Conservation (phyloP, 2,797 vertebrate species). For the Cichlasoma orientale region DNA sequence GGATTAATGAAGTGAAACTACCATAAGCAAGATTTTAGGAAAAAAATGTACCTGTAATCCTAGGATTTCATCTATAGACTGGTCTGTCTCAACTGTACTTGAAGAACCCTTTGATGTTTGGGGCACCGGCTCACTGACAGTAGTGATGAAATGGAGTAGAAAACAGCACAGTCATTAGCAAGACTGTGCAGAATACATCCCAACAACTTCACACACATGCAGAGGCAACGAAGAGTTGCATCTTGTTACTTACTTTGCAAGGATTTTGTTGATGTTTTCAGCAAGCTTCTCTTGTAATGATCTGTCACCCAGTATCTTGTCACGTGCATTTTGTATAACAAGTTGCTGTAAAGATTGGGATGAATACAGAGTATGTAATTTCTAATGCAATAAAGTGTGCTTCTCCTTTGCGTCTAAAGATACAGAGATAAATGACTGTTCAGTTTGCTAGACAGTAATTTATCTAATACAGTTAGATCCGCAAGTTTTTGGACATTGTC, state of each 20-base stretch:
- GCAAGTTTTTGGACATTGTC: not conserved
- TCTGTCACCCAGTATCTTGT: constrained; percentile 94
- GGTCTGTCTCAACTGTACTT: constrained; percentile 86
- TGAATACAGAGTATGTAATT: not conserved
- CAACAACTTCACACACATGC: not conserved
- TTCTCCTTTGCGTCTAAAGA: not conserved
- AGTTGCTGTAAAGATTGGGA: constrained; percentile 87
- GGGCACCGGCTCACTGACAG: constrained; percentile 83
- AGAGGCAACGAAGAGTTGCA: not conserved
- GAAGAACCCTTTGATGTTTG: constrained; percentile 85
- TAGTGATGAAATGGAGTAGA: constrained; percentile 9
- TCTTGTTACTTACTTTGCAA: constrained; percentile 85
- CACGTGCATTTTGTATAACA: constrained; percentile 97
- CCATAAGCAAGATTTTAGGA: not conserved
- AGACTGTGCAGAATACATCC: not conserved
- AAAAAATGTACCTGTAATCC: constrained; percentile 87
- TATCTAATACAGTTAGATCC: not conserved
- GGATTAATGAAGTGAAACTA: not conserved
- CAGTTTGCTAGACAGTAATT: too few species aligned
- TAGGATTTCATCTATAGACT: constrained; percentile 96
- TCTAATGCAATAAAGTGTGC: not conserved
- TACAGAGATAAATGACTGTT: not conserved
- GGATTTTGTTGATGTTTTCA: constrained; percentile 99
- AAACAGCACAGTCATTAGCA: not conserved
- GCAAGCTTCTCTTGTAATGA: constrained; percentile 97